Evolutionary conservation across 2,888 invertebrate species (phyloP).

Genomic region (Lamellibrachia satsuma): DNA sequence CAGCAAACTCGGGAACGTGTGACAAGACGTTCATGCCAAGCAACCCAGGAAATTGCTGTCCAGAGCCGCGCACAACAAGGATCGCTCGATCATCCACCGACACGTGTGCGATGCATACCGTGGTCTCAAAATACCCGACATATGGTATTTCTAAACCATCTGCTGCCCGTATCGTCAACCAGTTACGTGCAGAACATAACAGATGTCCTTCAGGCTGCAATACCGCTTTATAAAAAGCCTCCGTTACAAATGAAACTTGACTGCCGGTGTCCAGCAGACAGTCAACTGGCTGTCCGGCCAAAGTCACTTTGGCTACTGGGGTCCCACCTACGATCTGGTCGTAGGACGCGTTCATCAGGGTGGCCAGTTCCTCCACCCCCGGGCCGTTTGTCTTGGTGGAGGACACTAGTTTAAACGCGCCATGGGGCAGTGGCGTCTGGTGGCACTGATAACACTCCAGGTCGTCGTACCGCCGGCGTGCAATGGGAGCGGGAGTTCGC

Average conservation of each 20-base stretch:
- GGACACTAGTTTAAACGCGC: neutral
- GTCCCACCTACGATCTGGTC: neutral
- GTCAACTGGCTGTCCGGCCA: too few species aligned
- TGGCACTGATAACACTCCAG: too few species aligned
- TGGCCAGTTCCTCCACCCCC: neutral
- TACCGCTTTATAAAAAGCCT: too few species aligned
- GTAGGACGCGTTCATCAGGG: neutral
- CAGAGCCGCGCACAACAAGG: neutral
- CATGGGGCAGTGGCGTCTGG: neutral
- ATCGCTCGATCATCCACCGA: neutral
- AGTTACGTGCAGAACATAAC: too few species aligned
- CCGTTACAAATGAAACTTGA: too few species aligned
- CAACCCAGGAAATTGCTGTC: neutral
- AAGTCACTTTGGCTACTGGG: neutral
- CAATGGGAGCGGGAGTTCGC: neutral
- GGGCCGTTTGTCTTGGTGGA: neutral
- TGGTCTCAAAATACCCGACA: neutral
- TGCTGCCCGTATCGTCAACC: neutral
- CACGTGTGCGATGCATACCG: neutral
- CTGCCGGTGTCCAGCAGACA: too few species aligned
- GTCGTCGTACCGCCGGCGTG: neutral
- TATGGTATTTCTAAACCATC: neutral
- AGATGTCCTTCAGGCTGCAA: too few species aligned
- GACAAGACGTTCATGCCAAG: neutral
- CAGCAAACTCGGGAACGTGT: neutral